Evolutionary conservation across 2,113 vertebrate species (phyloP).

Genomic region (Lepus americanus): DNA sequence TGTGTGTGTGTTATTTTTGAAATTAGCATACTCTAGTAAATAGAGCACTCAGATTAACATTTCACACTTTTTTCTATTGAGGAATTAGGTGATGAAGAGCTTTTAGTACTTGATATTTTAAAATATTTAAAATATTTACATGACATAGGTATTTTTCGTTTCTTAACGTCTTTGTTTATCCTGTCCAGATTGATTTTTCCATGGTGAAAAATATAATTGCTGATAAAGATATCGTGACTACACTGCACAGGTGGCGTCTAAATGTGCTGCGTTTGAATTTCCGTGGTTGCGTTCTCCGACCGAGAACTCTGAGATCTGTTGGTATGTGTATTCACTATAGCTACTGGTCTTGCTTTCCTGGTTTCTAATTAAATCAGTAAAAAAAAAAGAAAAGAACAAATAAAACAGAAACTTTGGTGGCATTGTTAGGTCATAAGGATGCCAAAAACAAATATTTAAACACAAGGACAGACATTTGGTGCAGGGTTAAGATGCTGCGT

Average conservation of each 20-base stretch:
- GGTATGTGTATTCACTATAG: conserved; percentile 77
- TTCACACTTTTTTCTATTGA: background rate
- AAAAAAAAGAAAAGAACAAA: background rate
- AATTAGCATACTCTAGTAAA: background rate
- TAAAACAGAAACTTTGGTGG: background rate
- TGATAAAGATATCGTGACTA: conserved; percentile 76
- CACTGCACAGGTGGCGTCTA: conserved; percentile 81
- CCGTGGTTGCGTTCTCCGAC: conserved; percentile 77
- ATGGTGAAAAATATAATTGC: conserved; percentile 76
- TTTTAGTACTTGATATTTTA: conserved; percentile 63
- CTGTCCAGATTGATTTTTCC: conserved; percentile 87
- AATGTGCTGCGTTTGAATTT: conserved; percentile 82
- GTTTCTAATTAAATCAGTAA: background rate
- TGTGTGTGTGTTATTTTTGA: background rate
- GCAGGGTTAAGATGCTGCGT: no score
- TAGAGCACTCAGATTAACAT: background rate
- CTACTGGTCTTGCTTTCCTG: background rate
- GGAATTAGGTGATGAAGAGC: background rate
- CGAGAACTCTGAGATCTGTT: conserved; percentile 82
- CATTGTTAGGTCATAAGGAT: conserved; percentile 12
- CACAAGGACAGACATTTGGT: background rate
- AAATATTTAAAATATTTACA: conserved; percentile 45
- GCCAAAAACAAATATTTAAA: background rate
- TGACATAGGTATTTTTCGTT: background rate
- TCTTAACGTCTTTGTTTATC: conserved; percentile 53